A percentile compares a stretch with the other conserved stretches of the same genome.
These are phyloP conservation scores for Linnaemya vulpina DNA, from an alignment of 2,888 invertebrate genomes.

Conservation along the genomic window DNA sequence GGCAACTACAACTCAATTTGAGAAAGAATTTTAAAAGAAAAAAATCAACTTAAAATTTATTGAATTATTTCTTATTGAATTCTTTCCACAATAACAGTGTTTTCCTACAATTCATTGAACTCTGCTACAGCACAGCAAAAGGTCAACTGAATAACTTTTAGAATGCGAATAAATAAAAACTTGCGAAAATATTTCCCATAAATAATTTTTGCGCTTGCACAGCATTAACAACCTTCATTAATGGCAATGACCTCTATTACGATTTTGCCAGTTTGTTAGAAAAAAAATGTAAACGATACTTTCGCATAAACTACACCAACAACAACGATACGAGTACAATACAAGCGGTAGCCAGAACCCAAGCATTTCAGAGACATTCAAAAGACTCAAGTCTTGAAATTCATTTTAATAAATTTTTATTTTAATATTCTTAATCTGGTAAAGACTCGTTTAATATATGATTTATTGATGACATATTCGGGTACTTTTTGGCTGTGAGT, in stretches of 20 bases:
- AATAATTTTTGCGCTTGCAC: conserved; percentile 23
- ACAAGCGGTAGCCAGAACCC: not conserved
- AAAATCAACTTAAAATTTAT: conserved; percentile 1
- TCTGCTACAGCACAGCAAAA: not conserved
- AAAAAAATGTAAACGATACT: conserved; percentile 44
- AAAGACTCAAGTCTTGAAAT: conserved; percentile 23
- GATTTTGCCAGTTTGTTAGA: conserved; percentile 20
- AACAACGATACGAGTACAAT: conserved; percentile 14
- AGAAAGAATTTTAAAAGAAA: conserved; percentile 9
- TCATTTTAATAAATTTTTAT: not conserved
- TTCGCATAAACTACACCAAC: conserved; percentile 21
- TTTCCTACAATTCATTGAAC: not conserved
- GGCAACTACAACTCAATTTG: conserved; percentile 38
- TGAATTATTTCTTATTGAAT: not conserved
- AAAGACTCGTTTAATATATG: too few species aligned
- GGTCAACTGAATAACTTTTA: conserved; percentile 37
- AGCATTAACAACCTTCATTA: conserved; percentile 16
- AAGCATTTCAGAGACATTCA: not conserved
- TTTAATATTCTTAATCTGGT: too few species aligned
- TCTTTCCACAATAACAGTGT: not conserved
- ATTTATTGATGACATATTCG: too few species aligned
- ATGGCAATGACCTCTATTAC: conserved; percentile 65
- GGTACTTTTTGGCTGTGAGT: too few species aligned
- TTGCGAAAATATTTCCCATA: conserved; percentile 9
- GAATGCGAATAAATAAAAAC: not conserved